Evolutionary conservation across 1,140 invertebrate species (phyloP).

Genomic region (Thalassaphorura encarpata): DNA sequence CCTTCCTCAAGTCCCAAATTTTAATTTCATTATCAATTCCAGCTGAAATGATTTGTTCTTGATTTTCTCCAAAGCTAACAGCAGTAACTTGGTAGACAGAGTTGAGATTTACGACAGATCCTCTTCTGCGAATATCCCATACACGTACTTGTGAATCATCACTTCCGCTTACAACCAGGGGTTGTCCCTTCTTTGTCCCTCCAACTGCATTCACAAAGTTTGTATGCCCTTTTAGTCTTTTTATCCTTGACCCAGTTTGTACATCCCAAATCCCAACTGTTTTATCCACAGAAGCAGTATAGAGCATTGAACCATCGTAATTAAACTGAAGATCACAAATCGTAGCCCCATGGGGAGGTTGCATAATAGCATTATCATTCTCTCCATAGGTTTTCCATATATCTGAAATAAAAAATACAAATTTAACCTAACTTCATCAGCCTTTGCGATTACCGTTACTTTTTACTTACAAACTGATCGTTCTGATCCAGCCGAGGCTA

Average conservation of each 20-base stretch:
- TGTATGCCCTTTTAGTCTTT: conserved; percentile 74
- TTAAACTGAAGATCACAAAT: conserved; percentile 93
- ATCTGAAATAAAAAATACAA: conserved; percentile 33
- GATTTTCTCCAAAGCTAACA: conserved; percentile 90
- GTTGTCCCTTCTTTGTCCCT: conserved; percentile 70
- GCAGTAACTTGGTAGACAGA: conserved; percentile 76
- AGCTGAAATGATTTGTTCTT: conserved; percentile 77
- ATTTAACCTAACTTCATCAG: not conserved
- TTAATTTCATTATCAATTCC: conserved; percentile 98
- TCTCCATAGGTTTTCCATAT: conserved; percentile 94
- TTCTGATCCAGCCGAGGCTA: conserved; percentile 94
- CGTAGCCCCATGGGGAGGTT: conserved; percentile 86
- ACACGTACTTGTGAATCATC: conserved; percentile 71
- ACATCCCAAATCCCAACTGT: conserved; percentile 94
- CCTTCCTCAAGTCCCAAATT: conserved; percentile 93
- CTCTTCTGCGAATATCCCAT: conserved; percentile 63
- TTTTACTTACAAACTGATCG: conserved; percentile 82
- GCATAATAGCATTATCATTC: conserved; percentile 89
- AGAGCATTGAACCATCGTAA: conserved; percentile 82
- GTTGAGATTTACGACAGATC: conserved; percentile 65
- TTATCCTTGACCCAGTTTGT: conserved; percentile 69
- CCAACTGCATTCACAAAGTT: conserved; percentile 80
- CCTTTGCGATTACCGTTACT: not conserved
- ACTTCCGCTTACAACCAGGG: conserved; percentile 80
- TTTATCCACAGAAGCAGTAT: conserved; percentile 88